phyloP scores from a whole-genome alignment of 2,113 vertebrate species.

The Misgurnus anguillicaudatus region DNA sequence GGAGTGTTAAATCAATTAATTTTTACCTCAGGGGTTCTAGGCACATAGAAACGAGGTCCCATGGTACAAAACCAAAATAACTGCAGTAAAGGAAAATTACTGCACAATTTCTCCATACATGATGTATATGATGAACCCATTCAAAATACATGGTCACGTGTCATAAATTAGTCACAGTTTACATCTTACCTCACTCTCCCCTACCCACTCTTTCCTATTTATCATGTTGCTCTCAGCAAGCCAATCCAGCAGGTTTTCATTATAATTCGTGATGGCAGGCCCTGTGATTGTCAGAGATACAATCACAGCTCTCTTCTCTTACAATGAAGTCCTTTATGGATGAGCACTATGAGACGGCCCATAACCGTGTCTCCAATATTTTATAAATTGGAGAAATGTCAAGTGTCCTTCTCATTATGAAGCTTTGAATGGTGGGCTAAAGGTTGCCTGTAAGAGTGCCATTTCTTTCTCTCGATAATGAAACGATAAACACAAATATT shows the following conservation, averaged over 20 bases:
- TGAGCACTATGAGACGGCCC: conserved; percentile 13
- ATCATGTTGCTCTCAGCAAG: conserved; percentile 3
- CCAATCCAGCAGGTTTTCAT: conserved; percentile 33
- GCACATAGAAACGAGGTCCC: no score
- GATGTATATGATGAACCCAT: background rate
- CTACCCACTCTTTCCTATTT: background rate
- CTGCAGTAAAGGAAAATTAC: no score
- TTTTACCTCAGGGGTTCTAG: no score
- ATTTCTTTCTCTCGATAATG: conserved; percentile 21
- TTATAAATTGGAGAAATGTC: conserved; percentile 50
- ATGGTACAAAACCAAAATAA: no score
- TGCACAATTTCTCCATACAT: background rate
- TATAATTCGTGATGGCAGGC: conserved; percentile 31
- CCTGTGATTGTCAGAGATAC: conserved; percentile 30
- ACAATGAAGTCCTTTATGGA: conserved; percentile 39
- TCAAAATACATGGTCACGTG: no score
- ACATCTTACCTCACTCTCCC: no score
- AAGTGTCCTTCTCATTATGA: conserved; percentile 44
- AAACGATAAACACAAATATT: conserved; percentile 49
- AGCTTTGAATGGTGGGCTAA: conserved; percentile 31
- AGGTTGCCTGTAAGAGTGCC: conserved; percentile 8
- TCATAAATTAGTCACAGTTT: no score
- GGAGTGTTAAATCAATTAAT: no score
- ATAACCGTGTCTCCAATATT: conserved; percentile 41
- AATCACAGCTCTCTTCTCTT: conserved; percentile 42